Evolutionary conservation across 2,113 vertebrate species (phyloP).

Genomic region (Mugil cephalus): DNA sequence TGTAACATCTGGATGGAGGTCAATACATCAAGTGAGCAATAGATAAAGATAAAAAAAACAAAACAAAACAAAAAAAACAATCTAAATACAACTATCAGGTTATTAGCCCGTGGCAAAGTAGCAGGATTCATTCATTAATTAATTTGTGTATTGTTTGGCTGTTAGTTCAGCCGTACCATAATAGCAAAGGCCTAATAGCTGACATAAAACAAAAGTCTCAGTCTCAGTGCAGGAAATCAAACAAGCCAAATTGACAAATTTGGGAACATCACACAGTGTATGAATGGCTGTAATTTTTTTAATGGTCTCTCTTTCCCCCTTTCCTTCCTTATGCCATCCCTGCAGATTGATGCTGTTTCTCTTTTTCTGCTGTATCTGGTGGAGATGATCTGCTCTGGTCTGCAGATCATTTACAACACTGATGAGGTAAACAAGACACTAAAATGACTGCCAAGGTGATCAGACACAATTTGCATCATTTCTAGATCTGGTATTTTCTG

Average conservation of each 20-base stretch:
- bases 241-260: slow-evolving; percentile 16
- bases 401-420: slow-evolving; percentile 99
- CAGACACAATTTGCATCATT: neutral
- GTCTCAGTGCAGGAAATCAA: neutral
- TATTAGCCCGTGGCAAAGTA: slow-evolving; percentile 1
- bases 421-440: slow-evolving; percentile 90
- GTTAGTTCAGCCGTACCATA: slow-evolving; percentile 4
- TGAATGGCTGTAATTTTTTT: slow-evolving; percentile 8
- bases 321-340: slow-evolving; percentile 28
- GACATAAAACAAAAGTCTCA: neutral
- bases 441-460: slow-evolving; percentile 21
- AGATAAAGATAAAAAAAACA: slow-evolving; percentile 7
- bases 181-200: slow-evolving; percentile 9
- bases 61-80: too few species aligned
- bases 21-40: slow-evolving; percentile 18
- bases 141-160: slow-evolving; percentile 8
- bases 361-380: slow-evolving; percentile 97
- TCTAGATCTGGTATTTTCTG: slow-evolving; percentile 19
- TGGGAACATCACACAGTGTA: slow-evolving; percentile 8
- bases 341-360: slow-evolving; percentile 93
- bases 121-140: too few species aligned
- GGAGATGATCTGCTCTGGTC: slow-evolving; percentile 97
- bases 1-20: neutral
- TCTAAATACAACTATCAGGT: slow-evolving; percentile 16
- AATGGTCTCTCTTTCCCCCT: neutral